Evolutionary conservation across 2,888 invertebrate genomes (phyloP).

Genomic region (Drosophila sordidula): DNA sequence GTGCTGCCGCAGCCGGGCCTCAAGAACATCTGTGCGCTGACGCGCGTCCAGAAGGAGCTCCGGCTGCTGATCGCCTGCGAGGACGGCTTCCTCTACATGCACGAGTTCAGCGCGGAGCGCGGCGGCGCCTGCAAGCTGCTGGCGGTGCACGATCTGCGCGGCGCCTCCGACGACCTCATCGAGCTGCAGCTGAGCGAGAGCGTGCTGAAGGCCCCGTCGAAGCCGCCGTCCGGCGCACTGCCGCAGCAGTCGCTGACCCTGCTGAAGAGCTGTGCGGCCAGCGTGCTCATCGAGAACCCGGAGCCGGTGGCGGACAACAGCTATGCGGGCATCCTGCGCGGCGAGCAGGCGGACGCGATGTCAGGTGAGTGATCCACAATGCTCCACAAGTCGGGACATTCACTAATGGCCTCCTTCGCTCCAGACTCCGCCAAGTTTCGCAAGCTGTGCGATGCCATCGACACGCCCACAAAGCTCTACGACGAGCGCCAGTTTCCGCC

Average conservation of each 20-base stretch:
- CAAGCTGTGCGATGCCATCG: conserved; percentile 84
- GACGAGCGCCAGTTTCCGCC: conserved; percentile 85
- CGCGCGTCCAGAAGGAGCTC: conserved; percentile 82
- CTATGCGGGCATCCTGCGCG: conserved; percentile 96
- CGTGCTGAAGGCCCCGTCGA: conserved; percentile 63
- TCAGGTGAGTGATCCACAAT: conserved; percentile 88
- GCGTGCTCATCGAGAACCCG: conserved; percentile 82
- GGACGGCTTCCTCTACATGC: conserved; percentile 85
- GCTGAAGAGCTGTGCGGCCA: conserved; percentile 71
- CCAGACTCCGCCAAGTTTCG: conserved; percentile 85
- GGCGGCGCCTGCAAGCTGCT: conserved; percentile 84
- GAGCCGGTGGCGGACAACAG: conserved; percentile 84
- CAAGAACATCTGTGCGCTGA: conserved; percentile 83
- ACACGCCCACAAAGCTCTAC: conserved; percentile 83
- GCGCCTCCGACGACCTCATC: conserved; percentile 83
- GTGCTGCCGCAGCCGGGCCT: conserved; percentile 83
- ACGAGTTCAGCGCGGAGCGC: conserved; percentile 82
- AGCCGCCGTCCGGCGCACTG: conserved; percentile 21
- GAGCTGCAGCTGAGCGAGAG: conserved; percentile 82
- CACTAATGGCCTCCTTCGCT: neutral
- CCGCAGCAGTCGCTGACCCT: conserved; percentile 61
- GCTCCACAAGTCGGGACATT: neutral
- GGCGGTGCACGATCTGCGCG: conserved; percentile 84
- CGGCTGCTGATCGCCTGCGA: conserved; percentile 84
- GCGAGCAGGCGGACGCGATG: conserved; percentile 91